Base-by-base conservation (phyloP, 2,888 invertebrate genomes). In the Kuschelorhynchus macadamiae region DNA sequence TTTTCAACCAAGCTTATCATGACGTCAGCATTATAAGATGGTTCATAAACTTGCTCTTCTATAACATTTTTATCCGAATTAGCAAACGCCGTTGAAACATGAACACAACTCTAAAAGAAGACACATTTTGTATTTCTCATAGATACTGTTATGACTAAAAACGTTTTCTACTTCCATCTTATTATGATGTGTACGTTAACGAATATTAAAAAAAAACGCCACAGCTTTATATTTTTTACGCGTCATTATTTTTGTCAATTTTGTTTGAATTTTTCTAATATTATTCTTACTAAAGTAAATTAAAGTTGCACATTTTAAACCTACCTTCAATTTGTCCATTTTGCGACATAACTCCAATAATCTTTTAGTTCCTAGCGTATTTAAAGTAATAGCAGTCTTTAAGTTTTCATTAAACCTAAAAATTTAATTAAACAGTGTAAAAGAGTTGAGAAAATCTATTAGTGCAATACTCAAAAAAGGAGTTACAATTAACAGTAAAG, bases 11-110 rank as follows among this genome's bases (percentile, higher is more conserved):
- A 89, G 44, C 87, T 85, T 1, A 91, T 84, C 67, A 91, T 87
- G 66, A 86, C 84, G 61, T 88, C 86, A 18, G 89, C 89, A 72
- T 91, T 88, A 36, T 88, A 87, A 0, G 89, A 84, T 0, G 90
- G 87, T 9, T 92, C 91, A 81, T 98, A 98, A 36, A 97, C 91
- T 7, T 87, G 85, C 82, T 97, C 97, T 56, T 92, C 92, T 18
- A 97, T 91, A 76, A 90, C 88, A 11, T 87, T 85, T 55, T 90
- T 88, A 67, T 97, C 94, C 44, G 97, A 95, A 85, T 98, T 98
- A 79, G 97, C 95, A 85, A 96, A 98, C 0, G 98, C 98, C 0
- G 98, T 98, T 0, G 97, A 97, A 1, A 98, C 94, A 83, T 98
- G 97, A 0, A 98, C 92, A 67, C 92, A 86, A 72, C 91, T 91